A percentile compares a stretch with the other conserved stretches of the same genome.
Evolutionary conservation across 2,888 invertebrate species (phyloP).

Genomic region (Barypeithes pellucidus): DNA sequence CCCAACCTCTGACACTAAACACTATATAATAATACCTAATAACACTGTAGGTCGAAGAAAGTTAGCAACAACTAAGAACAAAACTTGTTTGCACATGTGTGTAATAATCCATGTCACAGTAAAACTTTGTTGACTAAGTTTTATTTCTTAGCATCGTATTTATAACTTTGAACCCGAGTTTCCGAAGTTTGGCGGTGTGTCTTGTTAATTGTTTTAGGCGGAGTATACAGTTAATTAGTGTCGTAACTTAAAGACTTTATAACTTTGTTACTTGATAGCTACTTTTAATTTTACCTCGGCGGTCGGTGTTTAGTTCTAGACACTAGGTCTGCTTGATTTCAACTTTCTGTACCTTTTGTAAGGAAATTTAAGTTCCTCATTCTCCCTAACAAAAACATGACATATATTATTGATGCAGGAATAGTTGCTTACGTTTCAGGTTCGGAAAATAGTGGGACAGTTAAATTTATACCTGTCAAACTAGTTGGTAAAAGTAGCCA

Average conservation of each 20-base stretch:
- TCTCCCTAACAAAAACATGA: no score
- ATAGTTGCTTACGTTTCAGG: no score
- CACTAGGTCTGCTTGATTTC: neutral
- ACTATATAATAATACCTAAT: conserved; percentile 31
- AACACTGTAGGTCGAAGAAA: conserved; percentile 35
- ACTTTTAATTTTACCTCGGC: conserved; percentile 16
- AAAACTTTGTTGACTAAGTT: conserved; percentile 48
- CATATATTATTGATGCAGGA: no score
- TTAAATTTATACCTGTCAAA: no score
- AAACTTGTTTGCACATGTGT: conserved; percentile 53
- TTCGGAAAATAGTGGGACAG: no score
- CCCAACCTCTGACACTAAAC: conserved; percentile 23
- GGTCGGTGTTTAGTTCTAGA: neutral
- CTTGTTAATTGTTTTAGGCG: conserved; percentile 45
- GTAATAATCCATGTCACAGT: conserved; percentile 50
- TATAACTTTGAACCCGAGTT: conserved; percentile 45
- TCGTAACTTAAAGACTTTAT: conserved; percentile 44
- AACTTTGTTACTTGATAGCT: conserved; percentile 37
- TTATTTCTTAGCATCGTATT: conserved; percentile 46
- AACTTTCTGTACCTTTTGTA: no score
- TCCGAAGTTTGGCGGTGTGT: conserved; percentile 35
- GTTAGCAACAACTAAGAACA: conserved; percentile 34
- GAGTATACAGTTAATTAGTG: conserved; percentile 46
- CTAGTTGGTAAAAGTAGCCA: no score
- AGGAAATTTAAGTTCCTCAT: no score